Evolutionary conservation across 2,888 invertebrate species (phyloP), one percentile per base, ranked within the genome.

Genomic region (Opisthograptis luteolata): DNA sequence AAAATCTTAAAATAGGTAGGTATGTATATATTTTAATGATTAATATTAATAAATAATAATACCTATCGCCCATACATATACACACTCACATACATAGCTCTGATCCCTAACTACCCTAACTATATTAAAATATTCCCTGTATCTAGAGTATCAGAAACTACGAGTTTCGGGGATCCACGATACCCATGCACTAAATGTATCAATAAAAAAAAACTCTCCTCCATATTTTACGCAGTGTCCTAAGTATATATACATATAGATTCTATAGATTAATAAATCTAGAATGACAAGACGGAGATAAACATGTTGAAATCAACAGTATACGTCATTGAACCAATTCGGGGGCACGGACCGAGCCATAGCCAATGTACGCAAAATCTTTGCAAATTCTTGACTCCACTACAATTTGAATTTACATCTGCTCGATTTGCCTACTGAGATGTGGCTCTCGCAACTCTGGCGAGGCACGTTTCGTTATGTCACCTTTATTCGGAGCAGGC

Each of bases 261-360:
- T n/a, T n/a, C n/a, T n/a, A n/a, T n/a, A n/a, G n/a, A n/a, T n/a
- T 8, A n/a, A 24, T 8, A 8, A 2, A 27, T 10, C 25, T 3
- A 3, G 46, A 62, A 58, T 67, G 55, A 51, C 2, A 3, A 28
- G 1, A 3, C 46, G 55, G 49, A 64, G 58, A 66, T 70, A 73
- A 74, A 76, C 64, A 70, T 66, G 60, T 53, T 51, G 55, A 66
- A 67, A 66, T 63, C 61, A 51, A 51, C 35, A 3, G 19, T 58
- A 55, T 58, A 64, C 71, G 76, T 78, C 73, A 71, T 69, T 76
- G 74, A 76, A 78, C 76, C 70, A 58, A 70, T 79, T 79, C 62
- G 72, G 62, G 78, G 73, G 62, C 66, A 63, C 48, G 63, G 56
- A 60, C 68, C 62, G 60, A 67, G 10, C 40, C 10, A 28, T 27